Percentiles rank a stretch among this genome's conserved stretches.
Conservation (phyloP, 2,113 vertebrate genomes). For the Nesogale talazaci region DNA sequence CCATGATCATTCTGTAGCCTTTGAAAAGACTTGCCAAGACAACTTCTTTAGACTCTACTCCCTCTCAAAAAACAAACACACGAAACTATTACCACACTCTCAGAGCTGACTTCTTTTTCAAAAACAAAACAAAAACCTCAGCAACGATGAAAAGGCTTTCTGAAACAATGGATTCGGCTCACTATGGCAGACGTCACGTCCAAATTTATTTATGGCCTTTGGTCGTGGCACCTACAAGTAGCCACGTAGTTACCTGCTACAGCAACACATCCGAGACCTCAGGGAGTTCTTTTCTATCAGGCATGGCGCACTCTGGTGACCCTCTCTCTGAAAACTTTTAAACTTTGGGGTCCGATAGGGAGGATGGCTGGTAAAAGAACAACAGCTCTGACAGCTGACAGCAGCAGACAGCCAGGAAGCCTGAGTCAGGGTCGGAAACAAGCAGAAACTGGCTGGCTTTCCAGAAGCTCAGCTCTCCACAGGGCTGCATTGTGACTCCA, state of each 20-base stretch:
- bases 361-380: not conserved
- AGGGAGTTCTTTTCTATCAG: not conserved
- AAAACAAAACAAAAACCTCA: not conserved
- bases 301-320: not conserved
- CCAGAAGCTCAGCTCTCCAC: conserved; percentile 2
- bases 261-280: not conserved
- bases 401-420: conserved; percentile 11
- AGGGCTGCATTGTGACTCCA: conserved; percentile 15
- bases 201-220: not conserved
- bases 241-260: not conserved
- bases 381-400: not conserved
- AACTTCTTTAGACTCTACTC: too few relatives aligned
- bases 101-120: too few relatives aligned
- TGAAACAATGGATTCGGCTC: not conserved
- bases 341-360: not conserved
- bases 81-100: too few relatives aligned
- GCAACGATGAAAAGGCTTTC: not conserved
- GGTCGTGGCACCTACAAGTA: not conserved
- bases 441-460: conserved; percentile 30
- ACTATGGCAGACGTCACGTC: not conserved
- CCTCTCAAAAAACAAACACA: too few relatives aligned
- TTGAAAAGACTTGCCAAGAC: not conserved
- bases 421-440: conserved; percentile 54
- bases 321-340: not conserved
- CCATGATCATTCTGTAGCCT: not conserved